Evolutionary conservation across 2,888 invertebrate genomes (phyloP), one percentile per base, ranked within the genome.

Genomic region (Luperina testacea): DNA sequence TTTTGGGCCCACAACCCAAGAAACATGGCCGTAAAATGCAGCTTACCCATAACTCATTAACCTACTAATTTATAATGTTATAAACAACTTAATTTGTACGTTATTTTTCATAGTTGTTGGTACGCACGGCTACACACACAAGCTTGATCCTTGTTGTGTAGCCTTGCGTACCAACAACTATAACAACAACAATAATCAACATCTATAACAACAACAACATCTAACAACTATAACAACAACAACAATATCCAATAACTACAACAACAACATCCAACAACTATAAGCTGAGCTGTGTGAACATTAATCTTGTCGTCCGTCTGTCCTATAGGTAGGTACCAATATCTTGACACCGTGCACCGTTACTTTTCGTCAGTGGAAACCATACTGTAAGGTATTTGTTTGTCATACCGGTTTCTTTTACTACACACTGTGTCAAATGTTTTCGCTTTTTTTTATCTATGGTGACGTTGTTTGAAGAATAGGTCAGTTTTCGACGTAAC

Each of bases 331-430:
- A 45, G n/a, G 20, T 74, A 42, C 48, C 32, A 17, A 71, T 69
- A 61, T 72, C 61, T 75, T 71, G 17, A 61, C n/a, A 84, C 83
- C 83, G 85, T 81, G 53, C n/a, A 84, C 83, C 83, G 85, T 81
- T 83, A 84, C 6, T 63, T 57, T 65, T 57, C 57, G 69, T 72
- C 45, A 61, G 65, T 53, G 57, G 53, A 77, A 81, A 76, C 85
- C 81, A 61, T 69, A 80, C 53, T 63, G 27, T 48, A 38, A 42
- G 51, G 42, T 42, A 61, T 67, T 78, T 48, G 20, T 27, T 53
- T 57, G 15, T 24, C 3, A 6, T n/a, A 81, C 48, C 51, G 67
- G 67, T 81, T 81, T 71, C 11, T 71, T 65, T 68, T 2, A 75
- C 53, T 75, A 48, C 42, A 48, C 42, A 13, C 9, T 83, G 74